Evolutionary conservation across 2,888 invertebrate species (phyloP).

Genomic region (Cataglyphis altisquamis): DNA sequence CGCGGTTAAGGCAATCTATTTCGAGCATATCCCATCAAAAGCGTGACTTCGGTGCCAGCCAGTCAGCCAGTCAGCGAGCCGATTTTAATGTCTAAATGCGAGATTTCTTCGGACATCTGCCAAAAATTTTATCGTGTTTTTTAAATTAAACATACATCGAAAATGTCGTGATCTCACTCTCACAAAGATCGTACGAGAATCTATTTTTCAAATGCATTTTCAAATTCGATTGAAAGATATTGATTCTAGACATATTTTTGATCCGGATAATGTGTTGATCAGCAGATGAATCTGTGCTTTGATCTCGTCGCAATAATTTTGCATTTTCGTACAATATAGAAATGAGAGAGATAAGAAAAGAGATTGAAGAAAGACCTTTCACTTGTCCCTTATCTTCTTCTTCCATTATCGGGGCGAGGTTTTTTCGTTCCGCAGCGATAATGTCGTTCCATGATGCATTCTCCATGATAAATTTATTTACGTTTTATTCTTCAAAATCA

Average conservation of each 20-base stretch:
- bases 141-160: neutral
- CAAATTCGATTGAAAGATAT: neutral
- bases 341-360: neutral
- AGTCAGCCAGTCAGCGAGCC: neutral
- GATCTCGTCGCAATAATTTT: neutral
- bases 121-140: constrained; percentile 25
- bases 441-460: constrained; percentile 59
- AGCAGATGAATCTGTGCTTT: neutral
- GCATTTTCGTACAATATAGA: neutral
- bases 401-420: constrained; percentile 73
- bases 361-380: constrained; percentile 71
- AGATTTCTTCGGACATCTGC: constrained; percentile 37
- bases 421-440: constrained; percentile 32
- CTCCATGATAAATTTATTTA: constrained; percentile 34
- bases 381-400: constrained; percentile 76
- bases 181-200: neutral
- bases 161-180: neutral
- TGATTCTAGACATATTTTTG: neutral
- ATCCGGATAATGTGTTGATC: neutral
- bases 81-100: constrained; percentile 38
- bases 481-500: constrained; percentile 10
- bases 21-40: constrained; percentile 39
- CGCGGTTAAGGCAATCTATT: constrained; percentile 49
- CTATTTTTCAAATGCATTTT: neutral
- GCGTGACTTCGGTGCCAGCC: constrained; percentile 41